These are phyloP conservation scores for Rhynchopsitta pachyrhyncha DNA, from an alignment of 2,113 vertebrate genomes.

Conservation along the genomic window DNA sequence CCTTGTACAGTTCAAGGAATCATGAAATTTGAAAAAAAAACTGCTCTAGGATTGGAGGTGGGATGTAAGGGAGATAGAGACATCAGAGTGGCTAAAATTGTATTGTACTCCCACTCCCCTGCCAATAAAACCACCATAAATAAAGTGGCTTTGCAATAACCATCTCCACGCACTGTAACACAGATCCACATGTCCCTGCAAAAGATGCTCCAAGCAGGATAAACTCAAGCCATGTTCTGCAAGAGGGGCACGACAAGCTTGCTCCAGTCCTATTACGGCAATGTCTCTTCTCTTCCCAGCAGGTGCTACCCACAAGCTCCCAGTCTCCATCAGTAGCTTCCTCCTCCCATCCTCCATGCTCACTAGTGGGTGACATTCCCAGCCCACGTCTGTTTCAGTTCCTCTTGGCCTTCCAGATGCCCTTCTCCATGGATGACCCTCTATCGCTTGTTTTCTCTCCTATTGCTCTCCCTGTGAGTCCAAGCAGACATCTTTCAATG, in stretches of 20 bases:
- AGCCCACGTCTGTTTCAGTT: not conserved
- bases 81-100: slow-evolving; percentile 68
- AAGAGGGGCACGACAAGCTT: not conserved
- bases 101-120: slow-evolving; percentile 70
- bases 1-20: not conserved
- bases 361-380: not conserved
- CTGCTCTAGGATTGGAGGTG: slow-evolving; percentile 55
- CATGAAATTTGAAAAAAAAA: not conserved
- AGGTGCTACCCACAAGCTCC: not conserved
- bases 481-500: not conserved
- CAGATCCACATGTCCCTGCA: slow-evolving; percentile 31
- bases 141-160: slow-evolving; percentile 68
- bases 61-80: slow-evolving; percentile 55
- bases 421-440: not conserved
- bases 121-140: slow-evolving; percentile 69
- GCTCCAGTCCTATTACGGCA: not conserved
- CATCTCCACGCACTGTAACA: slow-evolving; percentile 49
- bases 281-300: not conserved
- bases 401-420: not conserved
- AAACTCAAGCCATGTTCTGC: not conserved
- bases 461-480: not conserved
- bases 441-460: not conserved
- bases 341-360: not conserved
- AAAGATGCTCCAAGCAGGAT: slow-evolving; percentile 34
- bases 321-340: not conserved